phyloP scores from a whole-genome alignment of 2,888 invertebrate genomes.

The Epirrita christyi region DNA sequence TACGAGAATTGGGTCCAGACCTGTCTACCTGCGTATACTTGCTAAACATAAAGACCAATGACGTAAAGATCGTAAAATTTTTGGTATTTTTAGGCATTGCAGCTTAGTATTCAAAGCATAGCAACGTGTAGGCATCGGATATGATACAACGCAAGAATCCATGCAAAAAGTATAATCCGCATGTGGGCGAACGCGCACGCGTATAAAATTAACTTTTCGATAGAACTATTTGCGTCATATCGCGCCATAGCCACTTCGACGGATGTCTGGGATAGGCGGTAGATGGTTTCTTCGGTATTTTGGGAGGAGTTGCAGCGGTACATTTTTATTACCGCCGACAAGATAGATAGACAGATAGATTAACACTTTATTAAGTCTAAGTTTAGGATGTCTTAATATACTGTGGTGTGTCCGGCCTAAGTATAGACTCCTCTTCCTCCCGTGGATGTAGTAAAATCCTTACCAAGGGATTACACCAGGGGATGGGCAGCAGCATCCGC shows the following conservation, averaged over 20 bases:
- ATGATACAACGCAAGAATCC: conserved; percentile 3
- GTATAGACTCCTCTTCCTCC: too few species aligned
- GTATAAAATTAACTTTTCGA: conserved; percentile 1
- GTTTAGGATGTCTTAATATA: too few species aligned
- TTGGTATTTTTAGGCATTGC: neutral
- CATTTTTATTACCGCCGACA: too few species aligned
- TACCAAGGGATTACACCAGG: too few species aligned
- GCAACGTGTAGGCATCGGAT: neutral
- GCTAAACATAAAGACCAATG: neutral
- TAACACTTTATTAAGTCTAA: too few species aligned
- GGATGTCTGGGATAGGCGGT: neutral
- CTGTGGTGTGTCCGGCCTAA: too few species aligned
- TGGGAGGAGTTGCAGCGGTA: conserved; percentile 3
- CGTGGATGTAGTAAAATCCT: too few species aligned
- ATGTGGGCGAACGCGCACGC: conserved; percentile 11
- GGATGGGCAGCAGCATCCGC: too few species aligned
- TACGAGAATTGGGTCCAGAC: too few species aligned
- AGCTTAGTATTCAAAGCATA: neutral
- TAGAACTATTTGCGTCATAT: conserved; percentile 4
- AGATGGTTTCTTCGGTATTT: conserved; percentile 9
- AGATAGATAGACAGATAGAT: too few species aligned
- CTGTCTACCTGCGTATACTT: too few species aligned
- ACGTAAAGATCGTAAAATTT: neutral
- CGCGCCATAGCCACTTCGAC: neutral
- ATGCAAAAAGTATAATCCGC: conserved; percentile 15